Evolutionary conservation across 2,888 invertebrate genomes (phyloP).

Genomic region (Schizotus pectinicornis): DNA sequence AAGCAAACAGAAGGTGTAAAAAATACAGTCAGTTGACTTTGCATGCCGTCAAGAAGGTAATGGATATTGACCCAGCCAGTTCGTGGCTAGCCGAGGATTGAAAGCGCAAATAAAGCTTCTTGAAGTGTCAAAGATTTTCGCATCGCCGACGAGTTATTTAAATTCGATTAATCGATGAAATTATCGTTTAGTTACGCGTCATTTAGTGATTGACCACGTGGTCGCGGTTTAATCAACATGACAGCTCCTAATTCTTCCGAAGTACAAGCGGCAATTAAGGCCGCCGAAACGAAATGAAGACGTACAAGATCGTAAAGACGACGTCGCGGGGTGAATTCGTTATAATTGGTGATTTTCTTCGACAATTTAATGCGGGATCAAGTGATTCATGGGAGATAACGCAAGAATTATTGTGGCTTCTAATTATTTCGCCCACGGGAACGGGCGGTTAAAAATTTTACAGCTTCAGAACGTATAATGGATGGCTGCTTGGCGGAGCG

Average conservation of each 20-base stretch:
- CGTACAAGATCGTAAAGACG: conserved; percentile 7
- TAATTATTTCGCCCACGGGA: conserved; percentile 41
- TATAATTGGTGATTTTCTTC: conserved; percentile 19
- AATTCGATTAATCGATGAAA: too few species aligned
- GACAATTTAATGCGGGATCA: conserved; percentile 20
- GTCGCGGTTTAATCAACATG: too few species aligned
- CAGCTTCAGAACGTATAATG: conserved; percentile 17
- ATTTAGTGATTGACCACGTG: too few species aligned
- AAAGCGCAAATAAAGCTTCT: conserved; percentile 15
- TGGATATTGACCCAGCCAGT: conserved; percentile 15
- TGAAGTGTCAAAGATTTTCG: background rate
- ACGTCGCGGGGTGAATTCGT: conserved; percentile 7
- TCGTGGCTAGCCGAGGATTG: conserved; percentile 10
- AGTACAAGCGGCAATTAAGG: background rate
- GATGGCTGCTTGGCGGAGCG: conserved; percentile 6
- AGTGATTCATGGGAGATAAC: conserved; percentile 38
- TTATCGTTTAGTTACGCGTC: too few species aligned
- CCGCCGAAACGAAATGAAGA: conserved; percentile 6
- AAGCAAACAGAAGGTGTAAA: conserved; percentile 9
- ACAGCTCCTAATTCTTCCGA: background rate
- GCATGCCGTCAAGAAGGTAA: conserved; percentile 11
- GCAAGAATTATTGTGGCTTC: conserved; percentile 37
- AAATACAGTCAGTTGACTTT: conserved; percentile 10
- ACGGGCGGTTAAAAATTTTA: conserved; percentile 24
- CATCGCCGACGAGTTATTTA: too few species aligned